phyloP scores from a whole-genome alignment of 2,113 vertebrate species.

The Edolisoma coerulescens region DNA sequence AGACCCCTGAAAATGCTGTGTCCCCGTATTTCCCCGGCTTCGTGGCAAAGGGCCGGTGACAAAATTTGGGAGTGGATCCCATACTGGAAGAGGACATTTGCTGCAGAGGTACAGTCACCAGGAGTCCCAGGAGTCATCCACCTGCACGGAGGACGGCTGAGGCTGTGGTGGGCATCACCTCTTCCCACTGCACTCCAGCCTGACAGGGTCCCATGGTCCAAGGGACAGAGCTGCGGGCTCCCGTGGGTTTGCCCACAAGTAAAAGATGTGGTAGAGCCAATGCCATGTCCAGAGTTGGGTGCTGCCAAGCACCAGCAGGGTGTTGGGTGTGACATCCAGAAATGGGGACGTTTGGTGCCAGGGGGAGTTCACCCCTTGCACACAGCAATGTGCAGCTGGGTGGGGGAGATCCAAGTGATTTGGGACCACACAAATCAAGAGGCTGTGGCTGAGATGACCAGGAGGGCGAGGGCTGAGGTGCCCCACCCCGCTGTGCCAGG shows the following conservation, averaged over 20 bases:
- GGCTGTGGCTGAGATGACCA: neutral
- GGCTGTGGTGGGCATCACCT: neutral
- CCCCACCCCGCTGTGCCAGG: fast-evolving
- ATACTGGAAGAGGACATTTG: fast-evolving
- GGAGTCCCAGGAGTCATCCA: neutral
- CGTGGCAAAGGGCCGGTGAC: neutral
- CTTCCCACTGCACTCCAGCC: neutral
- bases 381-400: fast-evolving
- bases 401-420: neutral
- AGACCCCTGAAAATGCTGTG: neutral
- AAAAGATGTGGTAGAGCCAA: neutral
- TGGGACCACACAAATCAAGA: neutral
- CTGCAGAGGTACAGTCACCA: neutral
- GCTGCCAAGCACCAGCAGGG: neutral
- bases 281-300: neutral
- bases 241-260: neutral
- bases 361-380: neutral
- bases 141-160: neutral
- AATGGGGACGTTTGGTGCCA: neutral
- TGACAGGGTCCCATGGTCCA: neutral
- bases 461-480: neutral
- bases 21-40: neutral
- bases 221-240: neutral
- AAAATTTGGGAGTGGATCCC: neutral
- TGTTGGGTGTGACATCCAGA: neutral